A percentile compares a stretch with the other conserved stretches of the same genome.
Conservation (phyloP, 2,888 invertebrate genomes). For the Mythimna pallens region DNA sequence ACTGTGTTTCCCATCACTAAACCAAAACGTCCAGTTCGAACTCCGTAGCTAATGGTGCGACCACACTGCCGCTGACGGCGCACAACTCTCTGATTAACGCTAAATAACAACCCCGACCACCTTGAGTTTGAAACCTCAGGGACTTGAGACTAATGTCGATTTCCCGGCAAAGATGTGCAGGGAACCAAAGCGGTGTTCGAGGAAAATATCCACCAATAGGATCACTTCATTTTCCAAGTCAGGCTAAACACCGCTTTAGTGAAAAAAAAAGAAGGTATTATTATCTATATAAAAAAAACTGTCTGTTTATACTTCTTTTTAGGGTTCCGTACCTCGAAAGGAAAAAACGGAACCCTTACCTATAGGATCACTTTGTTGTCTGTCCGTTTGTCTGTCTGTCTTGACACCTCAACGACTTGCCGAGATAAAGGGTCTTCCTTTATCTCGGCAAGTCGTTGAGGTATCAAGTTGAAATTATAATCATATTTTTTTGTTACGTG, state of each 20-base stretch:
- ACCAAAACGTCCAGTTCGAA: conserved; percentile 7
- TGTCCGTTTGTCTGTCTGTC: too few species aligned
- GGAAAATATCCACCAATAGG: neutral
- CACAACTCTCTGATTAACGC: conserved; percentile 28
- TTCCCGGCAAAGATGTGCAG: neutral
- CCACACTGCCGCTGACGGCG: conserved; percentile 38
- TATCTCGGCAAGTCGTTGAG: too few species aligned
- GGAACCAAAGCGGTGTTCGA: neutral
- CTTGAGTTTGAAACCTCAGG: neutral
- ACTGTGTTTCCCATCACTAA: conserved; percentile 25
- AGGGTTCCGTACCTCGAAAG: too few species aligned
- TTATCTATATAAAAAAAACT: too few species aligned
- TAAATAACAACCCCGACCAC: conserved; percentile 32
- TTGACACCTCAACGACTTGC: too few species aligned
- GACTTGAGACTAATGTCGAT: neutral
- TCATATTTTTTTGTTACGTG: too few species aligned
- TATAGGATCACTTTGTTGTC: too few species aligned
- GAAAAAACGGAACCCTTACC: too few species aligned
- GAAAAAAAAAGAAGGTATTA: neutral
- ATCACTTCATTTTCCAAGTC: neutral
- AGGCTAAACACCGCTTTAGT: neutral
- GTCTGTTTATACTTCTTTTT: too few species aligned
- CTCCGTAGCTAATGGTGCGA: conserved; percentile 43
- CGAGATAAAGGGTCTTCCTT: too few species aligned
- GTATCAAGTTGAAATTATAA: too few species aligned